These are phyloP conservation scores for Linnaemya vulpina DNA, from an alignment of 2,888 invertebrate genomes.

Conservation along the genomic window DNA sequence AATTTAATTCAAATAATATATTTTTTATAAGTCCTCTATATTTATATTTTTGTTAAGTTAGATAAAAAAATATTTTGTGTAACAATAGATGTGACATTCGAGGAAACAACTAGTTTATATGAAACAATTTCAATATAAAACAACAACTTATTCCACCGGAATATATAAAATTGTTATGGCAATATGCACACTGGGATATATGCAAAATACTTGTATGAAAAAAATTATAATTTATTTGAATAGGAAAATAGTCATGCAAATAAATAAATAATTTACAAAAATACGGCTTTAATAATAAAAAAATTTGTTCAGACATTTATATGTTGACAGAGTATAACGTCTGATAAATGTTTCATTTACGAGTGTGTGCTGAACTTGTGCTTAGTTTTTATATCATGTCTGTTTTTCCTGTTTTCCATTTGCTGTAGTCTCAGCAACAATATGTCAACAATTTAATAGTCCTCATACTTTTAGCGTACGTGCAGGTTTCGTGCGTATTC, in stretches of 20 bases:
- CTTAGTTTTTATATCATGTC: constrained; percentile 23
- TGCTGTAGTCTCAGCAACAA: constrained; percentile 36
- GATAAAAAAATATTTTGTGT: not conserved
- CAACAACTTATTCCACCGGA: not conserved
- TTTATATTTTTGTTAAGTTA: too few species aligned
- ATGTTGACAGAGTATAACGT: constrained; percentile 40
- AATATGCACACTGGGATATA: not conserved
- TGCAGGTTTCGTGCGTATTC: not conserved
- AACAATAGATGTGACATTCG: not conserved
- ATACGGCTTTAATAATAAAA: not conserved
- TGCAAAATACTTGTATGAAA: not conserved
- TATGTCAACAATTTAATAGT: constrained; percentile 55
- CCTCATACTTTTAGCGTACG: not conserved
- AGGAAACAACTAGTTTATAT: not conserved
- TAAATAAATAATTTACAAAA: constrained; percentile 1
- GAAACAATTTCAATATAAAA: constrained; percentile 1
- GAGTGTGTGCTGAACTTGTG: constrained; percentile 18
- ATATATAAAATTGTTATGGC: not conserved
- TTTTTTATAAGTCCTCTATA: too few species aligned
- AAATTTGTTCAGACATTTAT: constrained; percentile 20
- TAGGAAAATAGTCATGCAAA: not conserved
- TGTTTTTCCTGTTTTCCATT: constrained; percentile 8
- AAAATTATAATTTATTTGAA: constrained; percentile 11
- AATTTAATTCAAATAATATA: too few species aligned
- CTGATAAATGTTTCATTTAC: constrained; percentile 31